Evolutionary conservation across 1,140 invertebrate species (phyloP), one percentile per base, ranked within the genome.

Genomic region (Phymastichus coffea): DNA sequence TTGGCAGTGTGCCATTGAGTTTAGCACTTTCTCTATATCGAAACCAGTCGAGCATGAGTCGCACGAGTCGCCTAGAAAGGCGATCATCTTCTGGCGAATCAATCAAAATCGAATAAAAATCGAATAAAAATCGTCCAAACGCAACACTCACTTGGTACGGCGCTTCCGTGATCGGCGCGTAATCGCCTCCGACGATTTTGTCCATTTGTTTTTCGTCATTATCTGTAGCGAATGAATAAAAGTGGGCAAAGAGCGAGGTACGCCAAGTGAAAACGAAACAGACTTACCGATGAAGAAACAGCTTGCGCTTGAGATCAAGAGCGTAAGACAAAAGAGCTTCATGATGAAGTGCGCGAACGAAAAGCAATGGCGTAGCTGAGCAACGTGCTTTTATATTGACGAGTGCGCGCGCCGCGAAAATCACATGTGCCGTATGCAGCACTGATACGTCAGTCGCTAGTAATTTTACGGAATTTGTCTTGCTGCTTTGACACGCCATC

Each of bases 91-190:
- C n/a, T n/a, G n/a, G n/a, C n/a, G n/a, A n/a, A n/a, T n/a, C n/a
- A n/a, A n/a, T n/a, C n/a, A n/a, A n/a, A n/a, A n/a, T n/a, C n/a
- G 19, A 37, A n/a, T 37, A 17, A 8, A 23, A 26, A 28, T 19
- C 9, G 3, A 48, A 48, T 14, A 48, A 20, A 51, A 51, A n/a
- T 37, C 6, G 4, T 17, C 17, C 10, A 51, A 51, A 19, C 17
- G 37, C 38, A 33, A 40, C 23, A 58, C 61, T 55, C 25, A 63
- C 61, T 37, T 58, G 51, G 20, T 63, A 63, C 4, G 61, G 61
- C 17, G 52, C 52, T 22, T 49, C 20, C 22, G 37, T 58, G 38
- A 58, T 44, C 0, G 51, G 17, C 8, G 43, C 35, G 28, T 48
- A 28, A 10, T 53, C 43, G 15, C 63, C 63, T 25, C 57, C 57